Base-by-base conservation (phyloP, 2,113 vertebrate species). In the Chionis minor region DNA sequence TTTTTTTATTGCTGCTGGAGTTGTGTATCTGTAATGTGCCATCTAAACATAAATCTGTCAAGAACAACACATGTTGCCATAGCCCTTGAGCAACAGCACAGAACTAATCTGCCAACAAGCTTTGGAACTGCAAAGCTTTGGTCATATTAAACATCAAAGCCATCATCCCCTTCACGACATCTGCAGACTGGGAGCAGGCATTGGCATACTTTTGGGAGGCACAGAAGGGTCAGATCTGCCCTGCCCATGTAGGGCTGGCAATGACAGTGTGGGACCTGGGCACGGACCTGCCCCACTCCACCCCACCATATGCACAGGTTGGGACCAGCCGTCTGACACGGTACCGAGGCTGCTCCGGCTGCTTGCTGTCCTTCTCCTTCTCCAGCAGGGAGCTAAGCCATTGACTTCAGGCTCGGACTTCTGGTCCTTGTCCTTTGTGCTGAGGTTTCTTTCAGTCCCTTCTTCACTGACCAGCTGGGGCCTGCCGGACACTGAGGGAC, bases 221-320 rank as follows among this genome's bases (percentile, higher is more conserved):
- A 62, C 1, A 1, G 40, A 32, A 51, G 14, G 40, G 42, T 55
- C 79, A 83, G 61, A 58, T 40, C 42, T 62, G 40, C 66, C 33
- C 33, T 49, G 58, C 38, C 40, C 18, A 5, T 3, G 3, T 0
- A 4, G 28, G 30, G 38, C 52, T 81, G 33, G 9, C 45, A 23
- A 23, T n/a, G 33, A 58, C 35, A 0, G 0, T 3, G 1, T 38
- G 56, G n/a, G 15, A 23, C 40, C 6, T 44, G 38, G 69, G 38
- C 32, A 32, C 23, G 38, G 56, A n/a, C 32, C 42, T 70, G 38
- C 8, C 27, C n/a, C 6, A 2, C 72, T 72, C 20, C 58, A 70
- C 17, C n/a, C 28, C 47, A 42, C 6, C 24, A 7, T 12, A 9
- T 17, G 9, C 2, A 2, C 18, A 69, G 14, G 14, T 3, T 69